Conservation (phyloP, 2,888 invertebrate genomes). For the Drosophila kokeensis region DNA sequence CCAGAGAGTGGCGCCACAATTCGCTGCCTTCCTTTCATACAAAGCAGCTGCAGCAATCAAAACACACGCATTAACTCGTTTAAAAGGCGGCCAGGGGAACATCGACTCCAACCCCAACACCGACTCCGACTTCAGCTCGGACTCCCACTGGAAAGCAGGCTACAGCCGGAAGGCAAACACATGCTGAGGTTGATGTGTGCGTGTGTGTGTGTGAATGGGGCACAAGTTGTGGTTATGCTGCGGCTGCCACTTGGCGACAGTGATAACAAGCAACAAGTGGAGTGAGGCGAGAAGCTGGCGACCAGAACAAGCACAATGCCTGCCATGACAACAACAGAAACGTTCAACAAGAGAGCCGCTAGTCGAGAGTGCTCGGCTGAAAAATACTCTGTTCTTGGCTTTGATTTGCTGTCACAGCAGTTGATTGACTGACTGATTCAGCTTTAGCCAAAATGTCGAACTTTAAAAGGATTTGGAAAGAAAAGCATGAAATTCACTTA, state of each 20-base stretch:
- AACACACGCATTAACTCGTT: slow-evolving; percentile 58
- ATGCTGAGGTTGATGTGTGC: slow-evolving; percentile 35
- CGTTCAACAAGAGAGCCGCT: background rate
- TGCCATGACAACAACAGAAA: slow-evolving; percentile 1
- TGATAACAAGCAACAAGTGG: slow-evolving; percentile 69
- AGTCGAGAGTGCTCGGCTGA: background rate
- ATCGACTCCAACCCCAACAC: background rate
- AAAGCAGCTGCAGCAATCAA: slow-evolving; percentile 47
- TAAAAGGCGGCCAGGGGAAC: slow-evolving; percentile 26
- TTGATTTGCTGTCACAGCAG: background rate
- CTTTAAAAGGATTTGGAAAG: background rate
- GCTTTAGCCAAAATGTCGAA: background rate
- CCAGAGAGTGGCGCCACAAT: background rate
- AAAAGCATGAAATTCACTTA: background rate
- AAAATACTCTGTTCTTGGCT: background rate
- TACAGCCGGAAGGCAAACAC: slow-evolving; percentile 71
- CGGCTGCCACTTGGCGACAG: slow-evolving; percentile 56
- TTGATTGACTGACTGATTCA: background rate
- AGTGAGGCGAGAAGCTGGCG: slow-evolving; percentile 55
- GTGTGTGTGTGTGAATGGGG: background rate
- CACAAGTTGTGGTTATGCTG: slow-evolving; percentile 39
- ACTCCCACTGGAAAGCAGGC: slow-evolving; percentile 11
- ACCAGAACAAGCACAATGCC: slow-evolving; percentile 31
- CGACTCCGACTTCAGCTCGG: background rate
- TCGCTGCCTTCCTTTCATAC: slow-evolving; percentile 2